Evolutionary conservation across 2,113 vertebrate species (phyloP).

Genomic region (Tupaia chinensis): DNA sequence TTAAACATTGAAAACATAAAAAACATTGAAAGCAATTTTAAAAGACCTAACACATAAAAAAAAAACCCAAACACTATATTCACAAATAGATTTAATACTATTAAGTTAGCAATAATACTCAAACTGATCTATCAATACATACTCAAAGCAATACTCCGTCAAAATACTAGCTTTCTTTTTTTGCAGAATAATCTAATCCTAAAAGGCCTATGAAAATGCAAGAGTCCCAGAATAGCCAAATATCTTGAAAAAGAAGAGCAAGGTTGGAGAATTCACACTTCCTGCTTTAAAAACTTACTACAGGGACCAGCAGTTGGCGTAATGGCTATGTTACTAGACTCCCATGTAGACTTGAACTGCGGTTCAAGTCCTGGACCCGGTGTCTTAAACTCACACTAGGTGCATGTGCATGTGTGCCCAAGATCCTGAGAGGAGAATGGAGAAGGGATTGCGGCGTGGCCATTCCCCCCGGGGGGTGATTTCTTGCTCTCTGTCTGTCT

Average conservation of each 20-base stretch:
- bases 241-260: neutral
- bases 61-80: neutral
- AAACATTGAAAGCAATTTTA: neutral
- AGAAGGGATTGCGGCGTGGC: too few species aligned
- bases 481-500: too few species aligned
- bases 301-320: too few species aligned
- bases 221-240: neutral
- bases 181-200: neutral
- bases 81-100: neutral
- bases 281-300: neutral
- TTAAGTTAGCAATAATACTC: neutral
- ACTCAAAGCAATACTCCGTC: neutral
- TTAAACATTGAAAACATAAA: neutral
- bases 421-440: too few species aligned
- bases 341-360: too few species aligned
- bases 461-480: too few species aligned
- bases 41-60: neutral
- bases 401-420: too few species aligned
- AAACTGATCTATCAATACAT: neutral
- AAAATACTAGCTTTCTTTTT: neutral
- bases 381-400: too few species aligned
- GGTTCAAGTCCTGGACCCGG: too few species aligned
- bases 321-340: too few species aligned
- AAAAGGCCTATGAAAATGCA: neutral
- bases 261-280: neutral